Percentiles rank a stretch among this genome's conserved stretches.
phyloP scores from a whole-genome alignment of 2,113 vertebrate genomes.

The Ifrita kowaldi region DNA sequence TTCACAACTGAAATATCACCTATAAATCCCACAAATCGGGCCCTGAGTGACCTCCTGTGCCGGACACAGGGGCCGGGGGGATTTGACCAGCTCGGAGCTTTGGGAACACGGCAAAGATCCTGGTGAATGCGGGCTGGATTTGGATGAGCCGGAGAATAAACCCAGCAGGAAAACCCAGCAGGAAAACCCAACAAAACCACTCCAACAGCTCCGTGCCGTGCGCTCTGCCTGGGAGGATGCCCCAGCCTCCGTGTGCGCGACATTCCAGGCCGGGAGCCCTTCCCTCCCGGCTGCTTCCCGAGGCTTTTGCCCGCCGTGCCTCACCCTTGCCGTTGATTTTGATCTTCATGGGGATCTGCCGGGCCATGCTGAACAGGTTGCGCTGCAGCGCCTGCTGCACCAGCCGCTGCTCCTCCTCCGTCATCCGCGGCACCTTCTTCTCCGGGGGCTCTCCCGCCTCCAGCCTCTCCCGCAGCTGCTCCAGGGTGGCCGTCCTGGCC shows the following conservation, averaged over 20 bases:
- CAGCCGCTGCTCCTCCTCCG: constrained; percentile 90
- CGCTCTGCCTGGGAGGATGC: neutral
- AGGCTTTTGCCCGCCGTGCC: neutral
- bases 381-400: constrained; percentile 94
- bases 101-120: fast-evolving
- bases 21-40: neutral
- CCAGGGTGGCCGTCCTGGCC: constrained; percentile 80
- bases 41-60: neutral
- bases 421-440: constrained; percentile 81
- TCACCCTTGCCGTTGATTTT: constrained; percentile 86
- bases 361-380: constrained; percentile 87
- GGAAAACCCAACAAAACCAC: neutral
- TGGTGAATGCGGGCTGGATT: neutral
- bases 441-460: constrained; percentile 85
- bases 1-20: neutral
- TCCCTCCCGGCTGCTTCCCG: neutral
- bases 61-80: neutral
- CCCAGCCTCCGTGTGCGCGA: neutral
- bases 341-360: constrained; percentile 89
- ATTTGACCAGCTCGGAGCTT: neutral
- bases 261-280: fast-evolving
- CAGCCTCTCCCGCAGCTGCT: constrained; percentile 89
- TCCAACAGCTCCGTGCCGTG: fast-evolving
- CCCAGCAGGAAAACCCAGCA: neutral
- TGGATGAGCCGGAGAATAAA: fast-evolving